Evolutionary conservation across 2,797 vertebrate species (phyloP), one percentile per base, ranked within the genome.

Genomic region (Sorex maritimensis): DNA sequence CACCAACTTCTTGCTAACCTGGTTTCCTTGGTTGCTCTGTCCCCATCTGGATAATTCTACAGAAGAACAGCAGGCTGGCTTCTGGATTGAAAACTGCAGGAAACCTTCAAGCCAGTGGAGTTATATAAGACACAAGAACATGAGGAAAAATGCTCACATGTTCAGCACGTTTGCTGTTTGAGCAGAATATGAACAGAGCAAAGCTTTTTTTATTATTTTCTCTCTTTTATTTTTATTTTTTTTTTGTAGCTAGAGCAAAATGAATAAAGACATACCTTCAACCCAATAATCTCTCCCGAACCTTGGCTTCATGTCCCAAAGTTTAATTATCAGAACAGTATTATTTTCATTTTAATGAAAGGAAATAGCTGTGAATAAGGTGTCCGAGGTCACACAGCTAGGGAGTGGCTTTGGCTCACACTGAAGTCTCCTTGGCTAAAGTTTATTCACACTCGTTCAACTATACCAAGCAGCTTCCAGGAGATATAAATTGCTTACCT

Each of bases 301-400:
- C 41, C 41, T 44, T 44, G 41, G 5, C 41, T 44, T 44, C 41
- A 44, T 44, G 41, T 44, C 41, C 41, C 41, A 44, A 44, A 44
- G 41, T 44, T 44, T 44, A 44, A 44, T 44, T 44, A 44, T 44
- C 41, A 44, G 41, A 44, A 44, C 41, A 44, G 41, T 44, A 44
- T 61, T 78, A 63, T 55, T 55, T 5, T n/a, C 30, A 68, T 78
- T 74, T 79, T 79, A 90, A 69, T 65, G 21, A 85, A 49, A 81
- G n/a, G 17, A 3, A 65, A 23, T 71, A 68, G 84, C 23, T 14
- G 55, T 74, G 61, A 95, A 44, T 49, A 30, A 74, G 15, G 41
- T 21, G 52, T 14, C 26, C 0, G 41, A 49, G n/a, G 28, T 86
- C 61, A 69, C 15, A 72, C 2, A 67, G 26, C 11, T 58, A 30